phyloP scores from a whole-genome alignment of 2,113 vertebrate species.

The Crotophaga sulcirostris region DNA sequence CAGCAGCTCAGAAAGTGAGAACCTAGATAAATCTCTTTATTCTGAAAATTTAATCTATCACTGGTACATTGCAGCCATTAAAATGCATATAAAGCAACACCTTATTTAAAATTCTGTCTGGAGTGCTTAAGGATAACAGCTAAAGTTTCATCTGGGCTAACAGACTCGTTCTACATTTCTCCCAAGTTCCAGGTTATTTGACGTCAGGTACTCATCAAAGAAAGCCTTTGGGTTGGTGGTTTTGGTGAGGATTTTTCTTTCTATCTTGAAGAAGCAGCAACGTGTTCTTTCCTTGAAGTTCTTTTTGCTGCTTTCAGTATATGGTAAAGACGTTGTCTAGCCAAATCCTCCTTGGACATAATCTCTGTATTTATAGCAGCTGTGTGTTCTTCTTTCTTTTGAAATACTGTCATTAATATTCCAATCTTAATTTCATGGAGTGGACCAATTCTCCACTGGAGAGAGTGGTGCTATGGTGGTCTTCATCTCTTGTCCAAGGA shows the following conservation, averaged over 20 bases:
- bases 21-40: conserved; percentile 18
- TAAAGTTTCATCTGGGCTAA: conserved; percentile 7
- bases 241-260: background rate
- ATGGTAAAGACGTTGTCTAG: background rate
- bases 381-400: background rate
- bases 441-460: background rate
- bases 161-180: background rate
- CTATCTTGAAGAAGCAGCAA: background rate
- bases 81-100: conserved; percentile 24
- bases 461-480: background rate
- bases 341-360: background rate
- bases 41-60: conserved; percentile 47
- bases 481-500: background rate
- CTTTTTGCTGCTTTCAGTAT: background rate
- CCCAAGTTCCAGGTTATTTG: background rate
- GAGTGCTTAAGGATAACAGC: conserved; percentile 40
- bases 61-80: background rate
- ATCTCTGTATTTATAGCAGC: background rate
- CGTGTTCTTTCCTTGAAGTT: background rate
- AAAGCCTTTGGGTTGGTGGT: background rate
- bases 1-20: background rate
- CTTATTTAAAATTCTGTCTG: conserved; percentile 57
- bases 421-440: background rate
- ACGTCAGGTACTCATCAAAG: background rate
- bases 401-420: background rate